Base-by-base conservation (phyloP, 1,140 invertebrate genomes). In the Bombus picipes region DNA sequence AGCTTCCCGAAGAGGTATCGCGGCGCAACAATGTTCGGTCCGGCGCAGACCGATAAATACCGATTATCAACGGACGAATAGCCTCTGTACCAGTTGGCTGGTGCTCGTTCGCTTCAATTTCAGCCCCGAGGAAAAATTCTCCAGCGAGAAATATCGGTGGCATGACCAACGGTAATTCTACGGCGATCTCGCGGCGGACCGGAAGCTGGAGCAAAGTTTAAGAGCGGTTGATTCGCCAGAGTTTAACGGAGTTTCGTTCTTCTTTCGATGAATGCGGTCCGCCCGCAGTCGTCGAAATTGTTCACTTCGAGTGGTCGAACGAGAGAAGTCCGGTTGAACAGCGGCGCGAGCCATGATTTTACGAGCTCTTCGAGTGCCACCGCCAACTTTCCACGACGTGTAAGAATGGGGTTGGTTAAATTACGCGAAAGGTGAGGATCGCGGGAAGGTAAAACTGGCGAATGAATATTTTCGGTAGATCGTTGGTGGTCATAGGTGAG, bases 191-290 rank as follows among this genome's bases (percentile, higher is more conserved):
- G 81, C 76, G 37, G 37, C 39, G 39, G 73, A 65, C 73, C 66
- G 62, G 70, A 62, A 65, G 80, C 57, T 39, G 57, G 59, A 68
- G 47, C 39, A 34, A 86, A 74, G 59, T 59, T 78, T 65, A 83
- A 62, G 74, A 83, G 72, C 32, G 74, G 72, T 47, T 76, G 72
- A 83, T 83, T 53, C 81, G 37, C n/a, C 25, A 43, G 53, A 89
- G 87, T 89, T 53, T 86, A 86, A 83, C 72, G n/a, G 80, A 89
- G 83, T 83, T 88, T 39, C 47, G 41, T 72, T 53, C 82, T 80
- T 86, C 66, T 88, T 83, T 43, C 59, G 47, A 25, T 53, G 62
- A 85, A 80, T 88, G 78, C 41, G 47, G 57, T n/a, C 18, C 43
- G 65, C 28, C 47, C 34, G 78, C 72, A 28, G 37, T 53, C 86